Conservation (phyloP, 1,140 invertebrate species). For the Himalopsyche phryganea region DNA sequence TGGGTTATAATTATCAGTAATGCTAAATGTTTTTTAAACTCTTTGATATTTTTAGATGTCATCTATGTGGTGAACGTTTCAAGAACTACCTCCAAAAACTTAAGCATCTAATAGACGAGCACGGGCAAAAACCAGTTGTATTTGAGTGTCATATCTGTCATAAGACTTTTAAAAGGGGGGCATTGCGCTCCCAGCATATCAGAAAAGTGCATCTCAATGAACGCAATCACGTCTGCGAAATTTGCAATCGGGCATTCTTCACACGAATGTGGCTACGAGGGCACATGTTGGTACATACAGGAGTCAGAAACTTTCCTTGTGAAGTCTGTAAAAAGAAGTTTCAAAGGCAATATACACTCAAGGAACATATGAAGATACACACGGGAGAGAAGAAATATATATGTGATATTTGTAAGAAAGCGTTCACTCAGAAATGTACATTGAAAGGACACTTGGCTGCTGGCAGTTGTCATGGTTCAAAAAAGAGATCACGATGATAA, state of each 20-base stretch:
- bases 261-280: constrained; percentile 40
- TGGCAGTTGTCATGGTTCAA: constrained; percentile 33
- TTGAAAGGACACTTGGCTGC: constrained; percentile 47
- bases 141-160: constrained; percentile 46
- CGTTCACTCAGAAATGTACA: constrained; percentile 51
- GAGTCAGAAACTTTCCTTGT: constrained; percentile 60
- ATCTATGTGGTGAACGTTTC: constrained; percentile 52
- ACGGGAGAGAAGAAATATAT: constrained; percentile 52
- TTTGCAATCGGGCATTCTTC: constrained; percentile 44
- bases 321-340: constrained; percentile 58
- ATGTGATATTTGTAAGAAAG: constrained; percentile 53
- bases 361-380: constrained; percentile 67
- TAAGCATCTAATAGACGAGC: constrained; percentile 46
- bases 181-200: constrained; percentile 46
- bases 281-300: constrained; percentile 63
- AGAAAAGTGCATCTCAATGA: constrained; percentile 44
- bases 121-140: constrained; percentile 37
- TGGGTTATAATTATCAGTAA: too few relatives aligned
- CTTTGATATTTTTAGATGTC: constrained; percentile 34
- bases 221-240: constrained; percentile 43
- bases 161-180: constrained; percentile 41
- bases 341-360: constrained; percentile 65
- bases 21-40: too few relatives aligned
- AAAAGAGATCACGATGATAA: too few relatives aligned
- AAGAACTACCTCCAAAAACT: constrained; percentile 46